These are phyloP conservation scores for Bradynema listronoti DNA, from an alignment of 1,140 invertebrate species.

Conservation along the genomic window DNA sequence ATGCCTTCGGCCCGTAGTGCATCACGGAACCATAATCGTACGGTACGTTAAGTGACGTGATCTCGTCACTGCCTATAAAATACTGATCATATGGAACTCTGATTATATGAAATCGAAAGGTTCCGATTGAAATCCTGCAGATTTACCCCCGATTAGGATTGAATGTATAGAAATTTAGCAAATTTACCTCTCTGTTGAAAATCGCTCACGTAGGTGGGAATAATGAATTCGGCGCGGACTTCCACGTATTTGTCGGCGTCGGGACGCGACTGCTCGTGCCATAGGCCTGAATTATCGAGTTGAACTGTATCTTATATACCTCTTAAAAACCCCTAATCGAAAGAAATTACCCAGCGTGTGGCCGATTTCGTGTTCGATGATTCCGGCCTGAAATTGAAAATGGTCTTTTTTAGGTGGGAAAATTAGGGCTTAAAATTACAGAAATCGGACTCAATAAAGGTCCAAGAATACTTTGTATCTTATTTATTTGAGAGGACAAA, in stretches of 20 bases:
- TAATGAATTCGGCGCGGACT: constrained; percentile 58
- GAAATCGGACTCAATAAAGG: no score
- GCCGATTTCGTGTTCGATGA: constrained; percentile 61
- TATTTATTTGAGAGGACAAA: no score
- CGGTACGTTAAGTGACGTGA: constrained; percentile 56
- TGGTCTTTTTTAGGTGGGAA: neutral
- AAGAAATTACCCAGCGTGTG: constrained; percentile 60
- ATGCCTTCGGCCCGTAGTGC: constrained; percentile 60
- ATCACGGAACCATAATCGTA: constrained; percentile 61
- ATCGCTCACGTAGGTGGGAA: constrained; percentile 49
- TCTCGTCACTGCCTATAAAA: constrained; percentile 49
- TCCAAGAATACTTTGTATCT: no score
- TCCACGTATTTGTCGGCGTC: constrained; percentile 54
- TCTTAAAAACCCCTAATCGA: constrained; percentile 58
- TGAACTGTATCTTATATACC: no score
- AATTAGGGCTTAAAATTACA: no score
- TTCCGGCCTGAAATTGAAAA: constrained; percentile 41
- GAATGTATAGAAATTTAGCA: constrained; percentile 15
- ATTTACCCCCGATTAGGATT: no score
- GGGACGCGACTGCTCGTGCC: constrained; percentile 60
- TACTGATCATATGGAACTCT: no score
- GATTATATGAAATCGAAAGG: no score
- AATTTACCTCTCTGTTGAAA: constrained; percentile 42
- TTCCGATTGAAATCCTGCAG: no score
- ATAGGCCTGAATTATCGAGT: constrained; percentile 29